These are phyloP conservation scores for Scaptodrosophila latifasciaeformis DNA, from an alignment of 2,888 invertebrate genomes.

Conservation along the genomic window DNA sequence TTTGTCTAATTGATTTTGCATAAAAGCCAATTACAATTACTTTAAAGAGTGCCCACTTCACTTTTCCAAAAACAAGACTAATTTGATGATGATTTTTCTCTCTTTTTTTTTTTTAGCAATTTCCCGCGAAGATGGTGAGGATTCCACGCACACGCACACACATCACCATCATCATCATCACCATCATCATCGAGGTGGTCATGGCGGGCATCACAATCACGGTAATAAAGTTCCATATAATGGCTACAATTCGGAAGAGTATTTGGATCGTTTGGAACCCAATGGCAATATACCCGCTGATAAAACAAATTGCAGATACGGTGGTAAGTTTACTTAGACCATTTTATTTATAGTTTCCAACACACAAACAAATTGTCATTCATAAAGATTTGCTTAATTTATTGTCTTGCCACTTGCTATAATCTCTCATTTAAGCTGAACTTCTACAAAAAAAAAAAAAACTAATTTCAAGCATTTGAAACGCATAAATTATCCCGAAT, in stretches of 20 bases:
- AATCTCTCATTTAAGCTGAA: conserved; percentile 40
- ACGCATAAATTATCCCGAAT: conserved; percentile 7
- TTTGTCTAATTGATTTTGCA: conserved; percentile 32
- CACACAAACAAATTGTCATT: conserved; percentile 41
- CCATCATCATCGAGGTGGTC: conserved; percentile 78
- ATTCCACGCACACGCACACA: conserved; percentile 70
- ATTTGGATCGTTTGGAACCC: conserved; percentile 93
- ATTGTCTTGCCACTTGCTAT: conserved; percentile 49
- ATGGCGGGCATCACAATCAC: conserved; percentile 76
- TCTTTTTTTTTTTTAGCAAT: conserved; percentile 81
- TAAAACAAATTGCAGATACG: conserved; percentile 85
- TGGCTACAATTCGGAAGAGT: conserved; percentile 93
- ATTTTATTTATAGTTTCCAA: neutral
- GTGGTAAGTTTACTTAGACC: conserved; percentile 75
- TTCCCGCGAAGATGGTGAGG: conserved; percentile 92
- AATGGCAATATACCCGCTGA: conserved; percentile 94
- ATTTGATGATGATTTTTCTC: conserved; percentile 19
- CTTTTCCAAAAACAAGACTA: neutral
- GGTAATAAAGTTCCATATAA: conserved; percentile 90
- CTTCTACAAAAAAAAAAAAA: conserved; percentile 10
- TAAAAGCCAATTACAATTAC: conserved; percentile 32
- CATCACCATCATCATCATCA: conserved; percentile 78
- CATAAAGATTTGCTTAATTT: conserved; percentile 61
- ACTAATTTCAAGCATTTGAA: conserved; percentile 49
- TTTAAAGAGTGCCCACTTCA: conserved; percentile 5